Conservation (phyloP, 2,797 vertebrate species). For the Pangasius mekongensis region DNA sequence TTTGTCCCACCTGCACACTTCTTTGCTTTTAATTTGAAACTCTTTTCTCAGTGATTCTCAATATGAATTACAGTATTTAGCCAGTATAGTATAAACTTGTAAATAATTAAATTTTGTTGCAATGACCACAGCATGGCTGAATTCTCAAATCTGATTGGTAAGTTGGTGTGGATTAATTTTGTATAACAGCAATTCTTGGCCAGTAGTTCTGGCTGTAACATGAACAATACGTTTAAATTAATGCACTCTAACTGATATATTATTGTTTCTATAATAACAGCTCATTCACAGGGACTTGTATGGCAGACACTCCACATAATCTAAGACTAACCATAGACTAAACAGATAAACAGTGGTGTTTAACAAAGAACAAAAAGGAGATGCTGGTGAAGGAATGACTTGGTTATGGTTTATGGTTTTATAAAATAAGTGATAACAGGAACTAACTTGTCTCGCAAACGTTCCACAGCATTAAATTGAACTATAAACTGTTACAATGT, state of each 20-base stretch:
- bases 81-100: not conserved
- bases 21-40: too few relatives aligned
- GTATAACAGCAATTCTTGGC: not conserved
- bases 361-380: not conserved
- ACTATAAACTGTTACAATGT: not conserved
- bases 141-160: not conserved
- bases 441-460: not conserved
- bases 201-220: not conserved
- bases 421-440: not conserved
- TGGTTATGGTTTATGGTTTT: not conserved
- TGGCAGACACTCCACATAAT: too few relatives aligned
- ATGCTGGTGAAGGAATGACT: not conserved
- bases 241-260: not conserved
- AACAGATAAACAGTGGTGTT: not conserved
- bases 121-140: not conserved
- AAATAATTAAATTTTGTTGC: not conserved
- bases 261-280: not conserved
- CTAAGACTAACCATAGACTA: not conserved
- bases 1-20: too few relatives aligned
- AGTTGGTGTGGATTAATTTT: not conserved
- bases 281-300: not conserved
- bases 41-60: not conserved
- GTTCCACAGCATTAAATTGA: not conserved
- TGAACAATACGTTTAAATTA: not conserved
- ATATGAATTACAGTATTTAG: not conserved